Base-by-base conservation (phyloP, 2,797 vertebrate species). In the Alosa sapidissima region DNA sequence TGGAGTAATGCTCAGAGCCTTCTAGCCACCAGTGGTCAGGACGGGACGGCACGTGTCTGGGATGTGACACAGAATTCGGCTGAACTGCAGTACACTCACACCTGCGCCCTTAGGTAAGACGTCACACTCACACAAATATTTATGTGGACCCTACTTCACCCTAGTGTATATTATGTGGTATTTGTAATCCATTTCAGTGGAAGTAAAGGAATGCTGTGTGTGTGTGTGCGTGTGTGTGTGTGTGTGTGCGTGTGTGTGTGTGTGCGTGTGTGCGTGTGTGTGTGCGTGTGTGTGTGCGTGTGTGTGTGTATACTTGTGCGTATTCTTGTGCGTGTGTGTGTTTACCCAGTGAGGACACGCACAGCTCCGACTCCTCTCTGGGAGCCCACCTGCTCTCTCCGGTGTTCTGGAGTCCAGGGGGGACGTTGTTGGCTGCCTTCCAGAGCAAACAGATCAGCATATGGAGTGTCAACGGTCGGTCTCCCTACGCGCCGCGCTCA, bases 41-140 rank as follows among this genome's bases (percentile, higher is more conserved):
- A 96, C 87, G 96, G 95, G 68, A 95, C 95, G n/a, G 94, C 95
- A 82, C 94, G 96, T 14, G 89, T 96, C 10, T 96, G 96, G 96
- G 93, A 91, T 88, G 82, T 96, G 85, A 93, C 89, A 84, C 93
- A 92, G 81, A 94, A 87, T 85, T 84, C 88, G 4, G 89, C 93
- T 36, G 94, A 96, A 78, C 86, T 96, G 85, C 93, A 95, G 82
- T 93, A 91, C 87, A 95, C 94, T 81, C 94, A 94, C 90, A 94
- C 93, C 90, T 95, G 94, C 81, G 92, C 92, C 21, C 87, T 91
- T 81, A 94, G 94, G 95, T 96, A 82, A 81, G 84, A 87, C 52
- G 45, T 6, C 24, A 65, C 24, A 68, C 55, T 8, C 48, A 83
- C 28, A 36, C 41, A 45, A n/a, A 36, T 72, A 68, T 41, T 72